Evolutionary conservation across 2,888 invertebrate genomes (phyloP), one percentile per base, ranked within the genome.

Genomic region (Drosophila falleni): DNA sequence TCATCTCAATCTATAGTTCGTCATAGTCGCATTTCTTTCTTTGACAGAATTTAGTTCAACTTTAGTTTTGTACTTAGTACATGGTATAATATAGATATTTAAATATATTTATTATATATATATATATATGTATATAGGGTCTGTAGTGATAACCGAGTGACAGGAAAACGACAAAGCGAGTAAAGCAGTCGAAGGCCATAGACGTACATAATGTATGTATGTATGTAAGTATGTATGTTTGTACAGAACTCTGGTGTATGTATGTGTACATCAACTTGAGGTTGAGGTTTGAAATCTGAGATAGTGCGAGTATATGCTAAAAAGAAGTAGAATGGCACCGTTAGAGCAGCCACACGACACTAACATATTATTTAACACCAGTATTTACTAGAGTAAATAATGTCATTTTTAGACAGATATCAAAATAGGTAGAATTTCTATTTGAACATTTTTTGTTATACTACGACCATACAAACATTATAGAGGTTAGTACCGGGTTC

Each of bases 281-380:
- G 64, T 76, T 76, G 74, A 78, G 74, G 74, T 73, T 73, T 73
- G 78, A 64, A 68, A 76, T 78, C 74, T 58, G 78, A 76, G 62
- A 59, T 61, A 49, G 49, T 41, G 42, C 50, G 13, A 50, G 33
- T 58, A 42, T 75, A 59, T 71, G 66, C 72, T 49, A 54, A 64
- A 41, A 42, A 46, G 41, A 60, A 55, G 55, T 59, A 63, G 51
- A 71, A 61, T 73, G 73, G 54, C 68, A 68, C 56, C 60, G 63
- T 78, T 78, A 72, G 19, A 62, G 16, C 39, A 59, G 54, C 39
- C 49, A 41, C 47, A 56, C 44, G 54, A 56, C 55, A 51, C 26
- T 51, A 10, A 9, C 31, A 37, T 60, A 39, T 46, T 13, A n/a
- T n/a, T 37, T 3, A 37, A 37, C 5, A 31, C n/a, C 5, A 37